phyloP scores from a whole-genome alignment of 2,113 vertebrate species.

The Bubo scandiacus region DNA sequence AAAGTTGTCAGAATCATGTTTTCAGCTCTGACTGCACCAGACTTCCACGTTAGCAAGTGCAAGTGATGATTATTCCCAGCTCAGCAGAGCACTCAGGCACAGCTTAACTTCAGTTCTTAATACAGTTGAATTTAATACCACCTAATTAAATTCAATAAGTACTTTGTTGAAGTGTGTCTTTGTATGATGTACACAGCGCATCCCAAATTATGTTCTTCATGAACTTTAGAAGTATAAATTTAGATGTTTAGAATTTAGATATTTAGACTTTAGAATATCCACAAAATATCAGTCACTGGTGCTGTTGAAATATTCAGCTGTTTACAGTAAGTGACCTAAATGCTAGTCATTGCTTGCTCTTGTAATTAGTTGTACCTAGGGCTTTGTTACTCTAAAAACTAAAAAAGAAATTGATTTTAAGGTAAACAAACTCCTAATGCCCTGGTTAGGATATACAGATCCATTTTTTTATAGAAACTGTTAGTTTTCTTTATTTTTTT shows the following conservation, averaged over 20 bases:
- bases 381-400: neutral
- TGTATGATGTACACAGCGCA: neutral
- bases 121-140: neutral
- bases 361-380: neutral
- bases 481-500: neutral
- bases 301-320: neutral
- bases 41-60: slow-evolving; percentile 17
- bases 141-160: neutral
- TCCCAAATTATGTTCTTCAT: accelerated
- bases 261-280: neutral
- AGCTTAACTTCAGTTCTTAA: neutral
- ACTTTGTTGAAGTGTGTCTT: neutral
- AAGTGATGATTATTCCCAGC: neutral
- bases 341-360: neutral
- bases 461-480: neutral
- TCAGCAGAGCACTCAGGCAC: neutral
- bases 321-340: neutral
- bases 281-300: neutral
- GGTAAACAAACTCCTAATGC: neutral
- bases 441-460: neutral
- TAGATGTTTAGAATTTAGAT: neutral
- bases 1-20: neutral
- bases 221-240: neutral
- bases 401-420: neutral
- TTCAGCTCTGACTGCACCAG: neutral